These are phyloP conservation scores for Babylonia areolata DNA, from an alignment of 1,140 invertebrate genomes.

Conservation along the genomic window DNA sequence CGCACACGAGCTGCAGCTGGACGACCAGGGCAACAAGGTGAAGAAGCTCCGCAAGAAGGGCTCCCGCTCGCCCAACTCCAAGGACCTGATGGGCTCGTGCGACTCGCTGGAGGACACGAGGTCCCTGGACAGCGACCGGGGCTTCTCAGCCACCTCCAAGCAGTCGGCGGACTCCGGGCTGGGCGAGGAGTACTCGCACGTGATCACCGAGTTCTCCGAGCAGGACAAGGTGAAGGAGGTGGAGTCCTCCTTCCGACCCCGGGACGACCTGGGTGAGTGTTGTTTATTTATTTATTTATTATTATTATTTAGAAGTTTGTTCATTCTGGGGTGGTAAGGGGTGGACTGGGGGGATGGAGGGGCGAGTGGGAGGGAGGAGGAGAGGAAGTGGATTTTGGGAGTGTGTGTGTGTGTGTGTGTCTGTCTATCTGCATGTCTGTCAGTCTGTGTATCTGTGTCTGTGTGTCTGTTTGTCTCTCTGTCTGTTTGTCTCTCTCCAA, in stretches of 20 bases:
- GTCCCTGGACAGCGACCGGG: slow-evolving; percentile 54
- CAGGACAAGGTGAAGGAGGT: slow-evolving; percentile 50
- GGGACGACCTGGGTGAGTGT: slow-evolving; percentile 56
- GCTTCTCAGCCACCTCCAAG: slow-evolving; percentile 65
- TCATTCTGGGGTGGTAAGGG: no score
- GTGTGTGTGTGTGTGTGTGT: no score
- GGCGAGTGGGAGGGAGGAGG: background rate
- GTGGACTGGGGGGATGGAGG: background rate
- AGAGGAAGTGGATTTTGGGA: background rate
- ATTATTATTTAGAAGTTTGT: no score
- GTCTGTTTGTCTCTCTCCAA: no score
- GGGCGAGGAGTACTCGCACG: slow-evolving; percentile 63
- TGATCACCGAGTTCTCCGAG: slow-evolving; percentile 67
- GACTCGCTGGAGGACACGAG: slow-evolving; percentile 51
- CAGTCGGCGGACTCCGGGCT: slow-evolving; percentile 67
- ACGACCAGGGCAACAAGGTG: slow-evolving; percentile 45
- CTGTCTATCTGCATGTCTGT: no score
- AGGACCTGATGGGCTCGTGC: slow-evolving; percentile 49
- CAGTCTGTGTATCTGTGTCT: no score
- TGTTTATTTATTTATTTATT: background rate
- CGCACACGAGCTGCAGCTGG: slow-evolving; percentile 40
- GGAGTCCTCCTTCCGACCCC: slow-evolving; percentile 53
- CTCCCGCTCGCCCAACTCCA: slow-evolving; percentile 36
- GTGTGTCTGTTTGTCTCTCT: no score
- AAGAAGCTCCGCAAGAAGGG: slow-evolving; percentile 39